Evolutionary conservation across 2,888 invertebrate species (phyloP), one percentile per base, ranked within the genome.

Genomic region (Pollenia griseotomentosa): DNA sequence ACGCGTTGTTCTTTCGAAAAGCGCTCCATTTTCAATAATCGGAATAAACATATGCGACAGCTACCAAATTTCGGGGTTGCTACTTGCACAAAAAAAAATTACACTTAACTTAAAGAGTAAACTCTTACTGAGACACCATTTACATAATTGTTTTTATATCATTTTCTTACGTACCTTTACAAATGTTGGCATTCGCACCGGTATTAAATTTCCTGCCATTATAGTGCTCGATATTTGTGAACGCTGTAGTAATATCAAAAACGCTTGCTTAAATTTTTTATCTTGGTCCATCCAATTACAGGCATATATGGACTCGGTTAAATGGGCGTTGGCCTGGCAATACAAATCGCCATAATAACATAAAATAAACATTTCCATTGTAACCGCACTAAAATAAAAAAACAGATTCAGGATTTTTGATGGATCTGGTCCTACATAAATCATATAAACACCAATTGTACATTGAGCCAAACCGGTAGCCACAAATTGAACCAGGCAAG

Each of bases 221-320:
- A 95, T 93, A 9, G 94, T 92, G 46, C 94, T 93, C 0, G 94
- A 93, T n/a, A 92, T 93, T 89, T 95, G 95, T 89, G 95, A 94
- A 2, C 94, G 93, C 77, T 94, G 93, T 92, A 95, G 93, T 51
- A 95, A 93, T 19, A 95, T 90, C 70, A 93, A 90, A 55, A 89
- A 48, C 8, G 86, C 84, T 16, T 73, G 92, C 11, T 93, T 93
- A 89, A 94, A 95, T 59, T 90, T 90, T 0, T 85, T 84, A 61
- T 94, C 92, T 89, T 95, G 94, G 46, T 94, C 93, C 70, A 94
- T 93, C 95, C 95, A 95, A 6, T 94, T 94, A 81, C 94, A 94
- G 16, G 92, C 92, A 89, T 95, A 95, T 86, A 95, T 90, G 66
- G 93, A 93, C 2, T 92, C 91, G 0, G 94, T 92, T 1, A 95